These are phyloP conservation scores for Eremophila alpestris DNA, from an alignment of 2,797 vertebrate genomes.

Conservation along the genomic window DNA sequence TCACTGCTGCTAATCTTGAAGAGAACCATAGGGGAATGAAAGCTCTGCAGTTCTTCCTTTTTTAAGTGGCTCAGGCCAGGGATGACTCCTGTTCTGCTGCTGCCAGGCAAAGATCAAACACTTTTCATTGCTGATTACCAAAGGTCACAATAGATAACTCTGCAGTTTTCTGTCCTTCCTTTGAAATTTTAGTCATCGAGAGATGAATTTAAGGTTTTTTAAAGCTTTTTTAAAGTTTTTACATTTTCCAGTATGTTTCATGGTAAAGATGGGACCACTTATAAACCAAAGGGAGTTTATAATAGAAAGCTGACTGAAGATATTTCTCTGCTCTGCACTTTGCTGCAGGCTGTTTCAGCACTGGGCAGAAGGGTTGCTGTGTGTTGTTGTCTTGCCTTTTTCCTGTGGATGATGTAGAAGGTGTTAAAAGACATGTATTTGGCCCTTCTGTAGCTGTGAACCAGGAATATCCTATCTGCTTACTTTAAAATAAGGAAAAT, in stretches of 20 bases:
- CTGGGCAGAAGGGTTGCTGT: background rate
- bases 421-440: background rate
- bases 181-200: background rate
- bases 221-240: background rate
- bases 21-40: constrained; percentile 16
- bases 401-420: background rate
- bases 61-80: background rate
- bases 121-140: background rate
- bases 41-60: background rate
- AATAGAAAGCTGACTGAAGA: background rate
- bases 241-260: background rate
- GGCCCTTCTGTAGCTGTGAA: background rate
- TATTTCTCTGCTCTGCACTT: background rate
- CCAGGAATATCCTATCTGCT: background rate
- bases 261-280: background rate
- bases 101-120: constrained; percentile 41
- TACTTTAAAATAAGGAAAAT: background rate
- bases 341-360: background rate
- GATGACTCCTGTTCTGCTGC: background rate
- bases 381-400: background rate
- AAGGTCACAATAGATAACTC: background rate
- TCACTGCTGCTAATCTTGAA: constrained; percentile 26
- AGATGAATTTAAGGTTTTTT: background rate
- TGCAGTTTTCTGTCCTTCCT: background rate
- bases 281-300: background rate